Conservation (phyloP, 2,888 invertebrate species). For the Strigamia maritima region DNA sequence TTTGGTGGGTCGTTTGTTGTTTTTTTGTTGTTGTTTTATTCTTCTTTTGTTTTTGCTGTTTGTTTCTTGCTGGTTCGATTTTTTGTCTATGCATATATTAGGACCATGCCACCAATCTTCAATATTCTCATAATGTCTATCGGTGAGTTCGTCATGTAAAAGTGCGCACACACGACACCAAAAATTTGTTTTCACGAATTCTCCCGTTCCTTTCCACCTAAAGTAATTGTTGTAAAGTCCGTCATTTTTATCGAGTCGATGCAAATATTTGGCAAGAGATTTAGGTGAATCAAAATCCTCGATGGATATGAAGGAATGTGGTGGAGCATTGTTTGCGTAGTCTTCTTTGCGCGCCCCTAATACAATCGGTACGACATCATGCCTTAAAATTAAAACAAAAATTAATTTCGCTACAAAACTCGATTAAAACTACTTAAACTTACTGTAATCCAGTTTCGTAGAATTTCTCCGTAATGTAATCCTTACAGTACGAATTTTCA, state of each 20-base stretch:
- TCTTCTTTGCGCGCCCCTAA: constrained; percentile 97
- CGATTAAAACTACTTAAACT: constrained; percentile 52
- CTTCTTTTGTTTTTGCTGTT: too few species aligned
- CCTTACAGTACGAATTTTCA: constrained; percentile 93
- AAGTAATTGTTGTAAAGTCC: constrained; percentile 91
- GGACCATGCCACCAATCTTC: constrained; percentile 92
- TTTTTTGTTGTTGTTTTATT: too few species aligned
- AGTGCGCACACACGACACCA: constrained; percentile 87
- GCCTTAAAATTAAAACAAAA: constrained; percentile 57
- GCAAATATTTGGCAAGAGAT: constrained; percentile 81
- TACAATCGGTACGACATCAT: constrained; percentile 86
- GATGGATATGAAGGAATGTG: constrained; percentile 89
- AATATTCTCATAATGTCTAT: constrained; percentile 66
- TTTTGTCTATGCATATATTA: constrained; percentile 61
- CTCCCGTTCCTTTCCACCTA: constrained; percentile 88
- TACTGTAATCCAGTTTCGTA: constrained; percentile 89
- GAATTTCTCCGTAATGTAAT: constrained; percentile 95
- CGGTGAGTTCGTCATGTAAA: constrained; percentile 60
- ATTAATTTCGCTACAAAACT: too few species aligned
- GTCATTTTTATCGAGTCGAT: constrained; percentile 79
- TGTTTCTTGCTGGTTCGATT: background rate
- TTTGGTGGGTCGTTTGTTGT: too few species aligned
- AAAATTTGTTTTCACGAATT: constrained; percentile 93
- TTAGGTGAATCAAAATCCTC: constrained; percentile 88
- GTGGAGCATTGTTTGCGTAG: constrained; percentile 82